Evolutionary conservation across 2,797 vertebrate species (phyloP), one percentile per base, ranked within the genome.

Genomic region (Sebastiscus albofasciatus): DNA sequence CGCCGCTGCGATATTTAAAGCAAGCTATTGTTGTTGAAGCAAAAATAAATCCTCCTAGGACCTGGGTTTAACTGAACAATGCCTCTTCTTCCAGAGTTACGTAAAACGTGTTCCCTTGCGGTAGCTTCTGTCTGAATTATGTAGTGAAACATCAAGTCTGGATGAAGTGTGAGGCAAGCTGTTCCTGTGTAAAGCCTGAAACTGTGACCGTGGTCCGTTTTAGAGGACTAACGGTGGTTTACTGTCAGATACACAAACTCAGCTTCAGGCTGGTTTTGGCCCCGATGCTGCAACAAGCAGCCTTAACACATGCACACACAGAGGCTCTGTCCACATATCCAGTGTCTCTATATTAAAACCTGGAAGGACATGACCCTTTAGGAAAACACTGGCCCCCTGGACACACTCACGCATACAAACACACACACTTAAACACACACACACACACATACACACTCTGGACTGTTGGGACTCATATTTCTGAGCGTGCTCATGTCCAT

Each of bases 281-380:
- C 61, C 34, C 3, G 60, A 75, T 70, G 73, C 82, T 73, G 81
- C 69, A 73, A 77, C 87, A 85, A 74, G 22, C 72, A 39, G 42
- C 58, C 73, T 65, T 22, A 52, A 70, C 84, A 64, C 76, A 81
- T 8, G 65, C 64, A 89, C 79, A 71, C 72, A 79, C 75, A 16
- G 78, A 80, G 81, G 65, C 87, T 90, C 77, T 89, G 86, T 90
- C 88, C 90, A 92, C 90, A 93, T 87, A 93, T 94, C 93, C 90
- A 89, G 75, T 93, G 90, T 92, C 89, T 92, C 84, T 91, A 86
- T 91, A 93, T 94, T 93, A 92, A 93, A 94, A 91, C 82, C 79
- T 89, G 79, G 87, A 87, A 94, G 94, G 94, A 93, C 94, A 79
- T 68, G 92, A 95, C 93, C 92, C 87, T 88, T 83, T 91, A 93